Evolutionary conservation across 2,888 invertebrate genomes (phyloP), one percentile per base, ranked within the genome.

Genomic region (Gandaritis pyraliata): DNA sequence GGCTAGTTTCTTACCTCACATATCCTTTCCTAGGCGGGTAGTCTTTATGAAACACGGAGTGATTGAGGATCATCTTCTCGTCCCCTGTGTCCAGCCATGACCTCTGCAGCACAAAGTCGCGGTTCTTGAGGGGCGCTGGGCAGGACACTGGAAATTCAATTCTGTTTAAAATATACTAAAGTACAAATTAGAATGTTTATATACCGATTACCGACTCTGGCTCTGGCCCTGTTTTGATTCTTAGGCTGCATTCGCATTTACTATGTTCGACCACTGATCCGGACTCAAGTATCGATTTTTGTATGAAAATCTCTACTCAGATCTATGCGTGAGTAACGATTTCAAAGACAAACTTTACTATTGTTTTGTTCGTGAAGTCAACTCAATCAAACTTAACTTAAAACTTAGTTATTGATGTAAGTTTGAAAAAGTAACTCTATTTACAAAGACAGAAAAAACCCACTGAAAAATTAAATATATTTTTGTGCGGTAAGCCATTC

Each of bases 71-170:
- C 87, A 96, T 94, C 92, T 97, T 97, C 87, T 98, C 97, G 63
- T 94, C 87, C 29, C 96, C 97, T 50, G 96, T 95, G 85, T 97
- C 97, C 70, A 98, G 92, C 98, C 98, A 98, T 15, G 97, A 97
- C 71, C 98, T 93, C 93, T 97, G 97, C 73, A 97, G 94, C 52
- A 98, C 96, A 90, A 98, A 98, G 89, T 98, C 98, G 67, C 98
- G 93, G 87, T 97, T 97, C 90, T 96, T 96, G 80, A 97, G 93
- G 1, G 97, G 97, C 23, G 97, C 94, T 43, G 97, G 97, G 79
- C 97, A 96, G 53, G 96, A 95, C 94, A 97, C 97, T 97, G 88
- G 1, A 62, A 65, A 18, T 38, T 33, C 16, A 29, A 23, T 10
- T 36, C 43, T 33, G 15, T 41, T 41, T 30, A 29, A 12, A 30